Evolutionary conservation across 2,113 vertebrate species (phyloP), one percentile per base, ranked within the genome.

Genomic region (Psophia crepitans): DNA sequence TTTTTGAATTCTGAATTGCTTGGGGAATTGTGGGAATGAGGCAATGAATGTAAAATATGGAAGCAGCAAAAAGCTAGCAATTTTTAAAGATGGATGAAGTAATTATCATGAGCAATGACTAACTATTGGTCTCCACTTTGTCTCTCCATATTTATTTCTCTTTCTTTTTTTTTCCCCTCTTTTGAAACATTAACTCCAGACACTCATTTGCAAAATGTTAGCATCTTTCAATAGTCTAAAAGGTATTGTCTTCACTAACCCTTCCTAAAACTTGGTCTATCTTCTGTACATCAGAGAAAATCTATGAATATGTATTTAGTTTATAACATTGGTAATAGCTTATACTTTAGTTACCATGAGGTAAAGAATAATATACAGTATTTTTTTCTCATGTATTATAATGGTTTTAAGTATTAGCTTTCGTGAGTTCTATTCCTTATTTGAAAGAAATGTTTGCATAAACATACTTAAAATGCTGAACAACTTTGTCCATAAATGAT

Each of bases 11-110:
- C 28, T 83, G 51, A 92, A 92, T 91, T 96, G 39, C 80, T 68
- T 92, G 43, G 49, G 74, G 85, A 94, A 41, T 88, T 96, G 11
- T 69, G 87, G 30, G 44, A 93, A 81, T 84, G 63, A 22, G 77
- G 58, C 33, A 69, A 83, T 89, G 84, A 95, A 95, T 95, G 35
- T 64, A 95, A 95, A 97, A 94, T 71, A 8, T 90, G 70, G 68
- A 92, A 95, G 83, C 32, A 76, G 61, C 30, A 94, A 95, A 96
- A 93, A 89, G 4, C 49, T 77, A 80, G 26, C 35, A 30, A 70
- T 87, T 96, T 91, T 91, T 89, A 98, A 96, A 96, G 90, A 94
- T 91, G 73, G 76, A 96, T 97, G 87, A 96, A 88, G 82, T 87
- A 96, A 96, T 96, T 96, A 96, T 79, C 61, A 66, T 85, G 79